A percentile compares a stretch with the other conserved stretches of the same genome.
Conservation (phyloP, 2,113 vertebrate species). For the Gobiocypris rarus region DNA sequence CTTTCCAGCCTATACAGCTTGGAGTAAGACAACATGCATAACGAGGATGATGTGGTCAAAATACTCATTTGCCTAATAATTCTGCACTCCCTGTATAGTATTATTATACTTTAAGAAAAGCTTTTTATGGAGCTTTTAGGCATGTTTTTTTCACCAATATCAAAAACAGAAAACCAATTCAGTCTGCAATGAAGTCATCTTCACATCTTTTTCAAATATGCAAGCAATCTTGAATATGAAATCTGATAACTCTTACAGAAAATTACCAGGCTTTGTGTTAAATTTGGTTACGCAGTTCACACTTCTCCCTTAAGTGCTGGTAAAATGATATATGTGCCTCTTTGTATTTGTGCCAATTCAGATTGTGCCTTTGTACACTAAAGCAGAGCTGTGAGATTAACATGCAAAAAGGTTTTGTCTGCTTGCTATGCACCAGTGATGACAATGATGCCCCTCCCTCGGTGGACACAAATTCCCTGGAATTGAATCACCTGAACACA, state of each 20-base stretch:
- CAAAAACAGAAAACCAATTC: background rate
- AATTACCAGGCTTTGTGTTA: background rate
- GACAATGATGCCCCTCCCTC: slow-evolving; percentile 65
- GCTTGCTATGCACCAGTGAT: slow-evolving; percentile 69
- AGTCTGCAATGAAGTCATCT: background rate
- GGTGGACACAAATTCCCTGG: slow-evolving; percentile 66
- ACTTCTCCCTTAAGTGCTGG: slow-evolving; percentile 12
- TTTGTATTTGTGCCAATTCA: background rate
- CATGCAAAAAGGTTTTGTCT: slow-evolving; percentile 69
- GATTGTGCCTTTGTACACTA: slow-evolving; percentile 49
- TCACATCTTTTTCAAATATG: background rate
- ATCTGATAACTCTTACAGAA: background rate
- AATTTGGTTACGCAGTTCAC: background rate
- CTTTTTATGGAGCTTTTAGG: background rate
- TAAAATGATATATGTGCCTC: background rate
- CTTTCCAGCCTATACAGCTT: too few relatives aligned
- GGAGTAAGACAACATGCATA: too few relatives aligned
- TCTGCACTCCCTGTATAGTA: too few relatives aligned
- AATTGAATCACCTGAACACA: slow-evolving; percentile 73
- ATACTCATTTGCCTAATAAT: too few relatives aligned
- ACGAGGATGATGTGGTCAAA: too few relatives aligned
- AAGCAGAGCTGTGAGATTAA: slow-evolving; percentile 67
- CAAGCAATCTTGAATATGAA: background rate
- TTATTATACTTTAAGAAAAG: background rate
- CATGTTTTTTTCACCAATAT: background rate